A percentile compares a stretch with the other conserved stretches of the same genome.
Conservation (phyloP, 2,797 vertebrate genomes). For the Coendou prehensilis region DNA sequence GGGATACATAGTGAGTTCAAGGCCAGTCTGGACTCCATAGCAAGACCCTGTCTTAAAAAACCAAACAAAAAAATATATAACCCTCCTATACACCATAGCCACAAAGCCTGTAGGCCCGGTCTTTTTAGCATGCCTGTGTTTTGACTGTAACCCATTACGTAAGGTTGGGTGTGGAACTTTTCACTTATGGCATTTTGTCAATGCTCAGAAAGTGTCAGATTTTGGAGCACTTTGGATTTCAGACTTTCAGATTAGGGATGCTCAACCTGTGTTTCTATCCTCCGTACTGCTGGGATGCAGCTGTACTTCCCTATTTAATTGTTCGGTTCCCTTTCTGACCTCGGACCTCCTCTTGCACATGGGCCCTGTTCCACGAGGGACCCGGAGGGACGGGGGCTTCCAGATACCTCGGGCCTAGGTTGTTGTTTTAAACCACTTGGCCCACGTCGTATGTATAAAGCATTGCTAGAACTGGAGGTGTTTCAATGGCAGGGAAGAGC, state of each 20-base stretch:
- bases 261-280: background rate
- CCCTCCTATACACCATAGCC: no score
- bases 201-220: background rate
- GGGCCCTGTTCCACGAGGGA: background rate
- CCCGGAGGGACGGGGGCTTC: background rate
- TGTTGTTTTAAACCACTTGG: slow-evolving; percentile 38
- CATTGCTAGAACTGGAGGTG: slow-evolving; percentile 1
- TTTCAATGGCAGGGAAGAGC: slow-evolving; percentile 58
- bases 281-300: background rate
- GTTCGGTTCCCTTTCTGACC: background rate
- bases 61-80: background rate
- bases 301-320: background rate
- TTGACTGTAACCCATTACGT: background rate
- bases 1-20: background rate
- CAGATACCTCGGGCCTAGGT: background rate
- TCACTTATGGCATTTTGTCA: background rate
- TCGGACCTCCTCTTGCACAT: background rate
- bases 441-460: background rate
- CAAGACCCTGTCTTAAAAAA: background rate
- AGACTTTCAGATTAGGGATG: background rate
- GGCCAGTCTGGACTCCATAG: background rate
- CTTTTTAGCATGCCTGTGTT: background rate
- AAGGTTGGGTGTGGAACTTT: background rate
- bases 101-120: background rate
- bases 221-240: background rate